Evolutionary conservation across 2,888 invertebrate species (phyloP).

Genomic region (Calliphora vomitoria): DNA sequence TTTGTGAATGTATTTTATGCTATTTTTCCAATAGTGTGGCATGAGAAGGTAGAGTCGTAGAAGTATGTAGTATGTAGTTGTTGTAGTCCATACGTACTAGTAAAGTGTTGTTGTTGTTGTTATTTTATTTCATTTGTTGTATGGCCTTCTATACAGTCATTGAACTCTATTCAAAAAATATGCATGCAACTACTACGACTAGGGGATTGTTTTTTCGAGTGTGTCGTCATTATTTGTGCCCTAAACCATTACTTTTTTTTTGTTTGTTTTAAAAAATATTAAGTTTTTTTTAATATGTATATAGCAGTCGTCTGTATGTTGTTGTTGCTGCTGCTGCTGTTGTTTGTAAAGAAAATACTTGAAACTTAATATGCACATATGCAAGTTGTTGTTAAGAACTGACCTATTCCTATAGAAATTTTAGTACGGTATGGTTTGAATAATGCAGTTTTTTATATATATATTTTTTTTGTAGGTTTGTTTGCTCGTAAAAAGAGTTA

Average conservation of each 20-base stretch:
- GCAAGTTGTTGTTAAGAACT: constrained; percentile 75
- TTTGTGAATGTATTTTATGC: constrained; percentile 50
- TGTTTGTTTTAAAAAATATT: constrained; percentile 65
- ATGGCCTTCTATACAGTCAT: constrained; percentile 78
- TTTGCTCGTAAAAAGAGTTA: constrained; percentile 64
- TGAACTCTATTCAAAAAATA: constrained; percentile 75
- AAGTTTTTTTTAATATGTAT: constrained; percentile 40
- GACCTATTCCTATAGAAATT: constrained; percentile 82
- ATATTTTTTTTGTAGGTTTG: constrained; percentile 28
- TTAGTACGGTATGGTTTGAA: constrained; percentile 77
- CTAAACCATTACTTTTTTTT: constrained; percentile 63
- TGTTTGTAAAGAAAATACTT: constrained; percentile 75
- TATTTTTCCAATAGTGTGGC: constrained; percentile 70
- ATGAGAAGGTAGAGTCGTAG: constrained; percentile 56
- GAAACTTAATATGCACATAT: constrained; percentile 78
- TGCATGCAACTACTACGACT: constrained; percentile 64
- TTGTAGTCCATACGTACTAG: constrained; percentile 32
- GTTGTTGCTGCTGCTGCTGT: constrained; percentile 40
- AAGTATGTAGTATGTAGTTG: constrained; percentile 60
- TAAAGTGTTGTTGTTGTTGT: constrained; percentile 58
- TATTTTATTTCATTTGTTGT: constrained; percentile 58
- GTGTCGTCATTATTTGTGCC: constrained; percentile 72
- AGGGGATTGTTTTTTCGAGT: constrained; percentile 73
- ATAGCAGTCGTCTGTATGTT: background rate
- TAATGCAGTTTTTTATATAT: constrained; percentile 54